Evolutionary conservation across 2,797 vertebrate species (phyloP).

Genomic region (Simalia tracyae): DNA sequence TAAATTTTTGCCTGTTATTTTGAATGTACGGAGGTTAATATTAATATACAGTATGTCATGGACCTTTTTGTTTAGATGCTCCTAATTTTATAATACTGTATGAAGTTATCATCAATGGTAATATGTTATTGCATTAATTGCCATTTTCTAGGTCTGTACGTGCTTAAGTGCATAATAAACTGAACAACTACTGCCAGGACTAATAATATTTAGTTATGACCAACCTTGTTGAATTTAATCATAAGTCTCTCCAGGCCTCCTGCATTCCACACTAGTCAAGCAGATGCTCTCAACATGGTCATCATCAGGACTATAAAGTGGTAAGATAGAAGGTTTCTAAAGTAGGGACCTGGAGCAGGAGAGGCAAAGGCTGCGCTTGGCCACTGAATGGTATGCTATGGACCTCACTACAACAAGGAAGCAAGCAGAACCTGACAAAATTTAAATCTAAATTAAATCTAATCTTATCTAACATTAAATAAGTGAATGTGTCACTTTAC

Average conservation of each 20-base stretch:
- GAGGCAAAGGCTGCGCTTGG: not conserved
- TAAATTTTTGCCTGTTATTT: not conserved
- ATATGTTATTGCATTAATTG: not conserved
- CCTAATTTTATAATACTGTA: not conserved
- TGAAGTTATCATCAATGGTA: not conserved
- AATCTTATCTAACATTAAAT: not conserved
- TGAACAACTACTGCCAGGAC: not conserved
- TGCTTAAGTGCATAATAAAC: not conserved
- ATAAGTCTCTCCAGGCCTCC: not conserved
- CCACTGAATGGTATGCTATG: not conserved
- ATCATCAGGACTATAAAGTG: not conserved
- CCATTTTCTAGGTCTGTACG: not conserved
- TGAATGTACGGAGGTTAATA: not conserved
- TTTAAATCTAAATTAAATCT: not conserved
- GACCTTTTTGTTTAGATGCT: not conserved
- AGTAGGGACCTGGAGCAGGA: not conserved
- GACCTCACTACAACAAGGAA: not conserved
- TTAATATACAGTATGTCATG: not conserved
- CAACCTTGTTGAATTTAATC: too few species aligned
- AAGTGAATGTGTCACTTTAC: not conserved
- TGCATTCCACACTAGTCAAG: not conserved
- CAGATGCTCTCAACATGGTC: not conserved
- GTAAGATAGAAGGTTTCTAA: not conserved
- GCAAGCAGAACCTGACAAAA: not conserved
- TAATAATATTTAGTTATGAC: not conserved